phyloP scores from a whole-genome alignment of 2,888 invertebrate species.

The Platerodrilus igneus region DNA sequence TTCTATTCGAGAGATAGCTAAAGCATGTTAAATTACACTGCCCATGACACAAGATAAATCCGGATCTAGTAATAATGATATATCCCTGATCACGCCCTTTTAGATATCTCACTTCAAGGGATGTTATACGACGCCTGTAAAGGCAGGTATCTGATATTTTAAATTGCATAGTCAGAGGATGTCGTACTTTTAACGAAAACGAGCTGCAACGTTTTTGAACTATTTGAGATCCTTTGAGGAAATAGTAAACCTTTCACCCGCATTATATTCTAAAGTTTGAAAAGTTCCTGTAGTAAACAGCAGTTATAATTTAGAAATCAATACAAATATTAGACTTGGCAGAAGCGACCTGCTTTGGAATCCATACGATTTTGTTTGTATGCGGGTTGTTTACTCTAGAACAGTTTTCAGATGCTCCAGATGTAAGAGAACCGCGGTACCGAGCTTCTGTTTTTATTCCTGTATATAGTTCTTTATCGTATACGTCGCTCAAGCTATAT shows the following conservation, averaged over 20 bases:
- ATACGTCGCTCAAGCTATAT: too few species aligned
- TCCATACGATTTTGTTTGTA: constrained; percentile 28
- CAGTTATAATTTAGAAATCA: constrained; percentile 28
- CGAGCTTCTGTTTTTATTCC: too few species aligned
- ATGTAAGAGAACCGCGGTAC: too few species aligned
- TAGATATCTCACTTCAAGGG: constrained; percentile 27
- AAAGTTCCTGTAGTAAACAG: constrained; percentile 22
- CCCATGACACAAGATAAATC: constrained; percentile 31
- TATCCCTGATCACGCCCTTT: constrained; percentile 31
- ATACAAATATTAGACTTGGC: constrained; percentile 26
- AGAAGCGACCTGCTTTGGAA: constrained; percentile 26
- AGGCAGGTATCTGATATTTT: too few species aligned
- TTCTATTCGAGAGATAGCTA: constrained; percentile 15
- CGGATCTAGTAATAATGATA: constrained; percentile 34
- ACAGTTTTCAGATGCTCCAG: too few species aligned
- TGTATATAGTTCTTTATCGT: too few species aligned
- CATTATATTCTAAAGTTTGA: constrained; percentile 17
- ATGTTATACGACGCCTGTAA: too few species aligned
- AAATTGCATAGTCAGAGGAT: too few species aligned
- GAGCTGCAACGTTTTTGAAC: constrained; percentile 23
- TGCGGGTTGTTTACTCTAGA: constrained; percentile 27
- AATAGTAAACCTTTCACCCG: constrained; percentile 23
- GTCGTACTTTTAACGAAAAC: constrained; percentile 2
- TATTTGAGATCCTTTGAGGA: constrained; percentile 28
- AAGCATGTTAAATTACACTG: constrained; percentile 23